Evolutionary conservation across 2,113 vertebrate genomes (phyloP).

Genomic region (Halcyon senegalensis): DNA sequence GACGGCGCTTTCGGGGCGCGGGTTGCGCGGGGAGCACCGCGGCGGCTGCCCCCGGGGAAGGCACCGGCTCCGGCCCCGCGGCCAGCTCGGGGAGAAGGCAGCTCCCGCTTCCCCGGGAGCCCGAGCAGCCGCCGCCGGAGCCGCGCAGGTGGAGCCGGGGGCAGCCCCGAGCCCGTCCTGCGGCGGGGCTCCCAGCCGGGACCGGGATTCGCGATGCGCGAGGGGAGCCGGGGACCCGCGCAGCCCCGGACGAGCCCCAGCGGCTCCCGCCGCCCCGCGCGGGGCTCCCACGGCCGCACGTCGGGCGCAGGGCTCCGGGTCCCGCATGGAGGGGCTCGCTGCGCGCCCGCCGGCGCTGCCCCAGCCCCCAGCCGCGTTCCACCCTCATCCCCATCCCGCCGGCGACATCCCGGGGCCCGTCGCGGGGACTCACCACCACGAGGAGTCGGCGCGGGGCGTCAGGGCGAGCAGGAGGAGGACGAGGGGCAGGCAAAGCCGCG

Average conservation of each 20-base stretch:
- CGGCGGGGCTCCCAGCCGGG: too few relatives aligned
- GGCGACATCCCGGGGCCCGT: neutral
- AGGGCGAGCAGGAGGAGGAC: slow-evolving; percentile 87
- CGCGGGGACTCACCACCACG: slow-evolving; percentile 88
- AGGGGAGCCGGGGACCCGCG: neutral
- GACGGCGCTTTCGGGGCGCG: neutral
- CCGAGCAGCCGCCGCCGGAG: neutral
- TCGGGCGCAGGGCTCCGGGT: neutral
- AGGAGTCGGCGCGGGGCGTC: slow-evolving; percentile 90
- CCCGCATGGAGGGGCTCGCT: neutral
- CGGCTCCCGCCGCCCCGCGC: neutral
- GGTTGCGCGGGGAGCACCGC: neutral
- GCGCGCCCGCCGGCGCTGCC: neutral
- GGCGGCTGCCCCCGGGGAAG: neutral
- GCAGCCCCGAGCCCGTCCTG: neutral
- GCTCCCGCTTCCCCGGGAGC: neutral
- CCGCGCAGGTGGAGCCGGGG: neutral
- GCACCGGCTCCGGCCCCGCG: too few relatives aligned
- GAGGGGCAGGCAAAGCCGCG: slow-evolving; percentile 82
- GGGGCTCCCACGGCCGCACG: neutral
- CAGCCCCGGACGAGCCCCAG: neutral
- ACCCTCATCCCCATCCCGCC: neutral
- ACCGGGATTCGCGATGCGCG: neutral
- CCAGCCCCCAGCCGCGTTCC: neutral
- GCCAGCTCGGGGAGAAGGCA: too few relatives aligned